Evolutionary conservation across 2,113 vertebrate genomes (phyloP), one percentile per base, ranked within the genome.

Genomic region (Hassar affinis): DNA sequence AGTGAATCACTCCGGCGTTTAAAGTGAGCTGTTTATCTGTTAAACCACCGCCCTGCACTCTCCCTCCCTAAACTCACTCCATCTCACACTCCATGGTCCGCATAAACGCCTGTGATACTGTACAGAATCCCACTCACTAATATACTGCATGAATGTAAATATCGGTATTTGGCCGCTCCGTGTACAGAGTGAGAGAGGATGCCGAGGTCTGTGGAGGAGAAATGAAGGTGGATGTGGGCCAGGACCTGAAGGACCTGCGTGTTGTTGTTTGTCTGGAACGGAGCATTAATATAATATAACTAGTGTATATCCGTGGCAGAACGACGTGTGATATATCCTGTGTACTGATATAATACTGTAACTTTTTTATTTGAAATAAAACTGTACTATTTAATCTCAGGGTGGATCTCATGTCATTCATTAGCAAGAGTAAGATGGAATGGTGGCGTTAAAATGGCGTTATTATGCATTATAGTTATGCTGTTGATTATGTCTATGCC

Each of bases 361-460:
- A 90, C 92, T 93, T 92, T 95, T 95, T 10, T 94, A 95, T 95
- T 95, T 95, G 94, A 93, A 96, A 95, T 96, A 95, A 96, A 96
- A 94, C 92, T 91, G 81, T 92, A 91, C 92, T 94, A 94, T 86
- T 93, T 92, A 92, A 78, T 77, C 54, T 42, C 11, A 17, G 15
- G 25, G 10, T 14, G 1, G 15, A 78, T 81, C 22, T 84, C 47
- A 33, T 79, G 88, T 64, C 54, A 7, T 47, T 59, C 2, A 47
- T 72, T 35, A 38, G 8, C 35, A 11, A 11, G 17, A 38, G 35
- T 68, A 22, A 68, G 6, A 45, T 45, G 1, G 8, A 42, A 25
- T 11, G 5, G 33, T 66, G 62, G 14, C 6, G 20, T 38, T 22
- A 42, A 68, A 22, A 22, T 68, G 3, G 15, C 6, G 35, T 20